phyloP scores from a whole-genome alignment of 2,888 invertebrate species.

The Polietes domitor region DNA sequence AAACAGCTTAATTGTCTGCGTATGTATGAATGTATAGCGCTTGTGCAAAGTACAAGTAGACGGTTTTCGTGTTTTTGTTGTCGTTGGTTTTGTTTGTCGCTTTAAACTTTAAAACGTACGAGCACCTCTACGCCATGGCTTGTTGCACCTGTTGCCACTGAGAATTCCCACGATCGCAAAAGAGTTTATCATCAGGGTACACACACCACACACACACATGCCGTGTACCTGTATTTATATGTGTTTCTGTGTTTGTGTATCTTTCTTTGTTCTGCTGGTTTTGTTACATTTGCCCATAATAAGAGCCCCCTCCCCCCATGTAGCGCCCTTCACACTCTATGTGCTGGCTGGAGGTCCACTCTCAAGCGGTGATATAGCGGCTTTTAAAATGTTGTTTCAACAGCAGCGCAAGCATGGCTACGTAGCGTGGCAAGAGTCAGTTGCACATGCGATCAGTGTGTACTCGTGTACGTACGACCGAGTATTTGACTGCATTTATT shows the following conservation, averaged over 20 bases:
- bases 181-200: conserved; percentile 28
- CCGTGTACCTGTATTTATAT: background rate
- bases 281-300: conserved; percentile 37
- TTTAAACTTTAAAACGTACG: background rate
- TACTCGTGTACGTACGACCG: conserved; percentile 38
- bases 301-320: conserved; percentile 22
- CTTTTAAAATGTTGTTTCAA: conserved; percentile 21
- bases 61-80: conserved; percentile 21
- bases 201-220: conserved; percentile 22
- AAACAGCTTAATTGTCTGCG: background rate
- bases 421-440: conserved; percentile 34
- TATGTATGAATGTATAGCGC: background rate
- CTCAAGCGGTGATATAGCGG: conserved; percentile 28
- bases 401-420: conserved; percentile 1
- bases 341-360: background rate
- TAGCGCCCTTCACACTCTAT: background rate
- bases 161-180: conserved; percentile 67
- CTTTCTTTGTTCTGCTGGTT: conserved; percentile 11
- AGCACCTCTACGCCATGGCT: background rate
- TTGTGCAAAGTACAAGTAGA: background rate
- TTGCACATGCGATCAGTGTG: conserved; percentile 60
- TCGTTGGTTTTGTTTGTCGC: background rate
- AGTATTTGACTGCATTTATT: conserved; percentile 59
- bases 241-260: conserved; percentile 11
- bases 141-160: conserved; percentile 67